phyloP scores from a whole-genome alignment of 1,140 invertebrate genomes.

The Brachystomella parvula region DNA sequence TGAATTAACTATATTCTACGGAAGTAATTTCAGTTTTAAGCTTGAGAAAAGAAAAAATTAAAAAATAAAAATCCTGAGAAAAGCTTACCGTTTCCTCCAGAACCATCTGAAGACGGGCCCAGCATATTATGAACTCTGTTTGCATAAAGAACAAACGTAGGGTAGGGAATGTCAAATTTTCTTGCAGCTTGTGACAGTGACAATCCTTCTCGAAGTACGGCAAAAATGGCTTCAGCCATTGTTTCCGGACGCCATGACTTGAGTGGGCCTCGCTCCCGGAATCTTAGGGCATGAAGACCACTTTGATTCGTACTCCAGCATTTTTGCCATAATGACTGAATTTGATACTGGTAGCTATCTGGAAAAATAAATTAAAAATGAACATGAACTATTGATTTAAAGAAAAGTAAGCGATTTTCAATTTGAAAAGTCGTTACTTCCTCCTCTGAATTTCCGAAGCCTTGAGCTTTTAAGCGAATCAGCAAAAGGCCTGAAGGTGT shows the following conservation, averaged over 20 bases:
- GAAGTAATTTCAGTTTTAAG: neutral
- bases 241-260: conserved; percentile 88
- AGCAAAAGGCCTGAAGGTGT: too few species aligned
- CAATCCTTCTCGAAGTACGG: conserved; percentile 79
- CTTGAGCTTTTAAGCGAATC: too few species aligned
- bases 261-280: conserved; percentile 79
- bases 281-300: conserved; percentile 69
- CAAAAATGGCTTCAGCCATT: conserved; percentile 87
- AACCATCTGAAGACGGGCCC: conserved; percentile 76
- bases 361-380: conserved; percentile 42
- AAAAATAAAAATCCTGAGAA: neutral
- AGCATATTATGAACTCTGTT: conserved; percentile 89
- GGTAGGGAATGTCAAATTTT: conserved; percentile 88
- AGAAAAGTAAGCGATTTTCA: too few species aligned
- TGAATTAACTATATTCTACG: neutral
- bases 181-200: conserved; percentile 78
- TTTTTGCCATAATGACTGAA: conserved; percentile 89
- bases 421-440: too few species aligned
- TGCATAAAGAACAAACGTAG: conserved; percentile 86
- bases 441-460: too few species aligned
- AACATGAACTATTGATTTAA: neutral
- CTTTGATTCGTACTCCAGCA: conserved; percentile 86
- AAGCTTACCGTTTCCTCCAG: conserved; percentile 56
- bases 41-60: neutral
- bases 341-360: conserved; percentile 88